Percentiles rank a stretch among this genome's conserved stretches.
phyloP scores from a whole-genome alignment of 2,113 vertebrate genomes.

The Nothobranchius kuhntae region DNA sequence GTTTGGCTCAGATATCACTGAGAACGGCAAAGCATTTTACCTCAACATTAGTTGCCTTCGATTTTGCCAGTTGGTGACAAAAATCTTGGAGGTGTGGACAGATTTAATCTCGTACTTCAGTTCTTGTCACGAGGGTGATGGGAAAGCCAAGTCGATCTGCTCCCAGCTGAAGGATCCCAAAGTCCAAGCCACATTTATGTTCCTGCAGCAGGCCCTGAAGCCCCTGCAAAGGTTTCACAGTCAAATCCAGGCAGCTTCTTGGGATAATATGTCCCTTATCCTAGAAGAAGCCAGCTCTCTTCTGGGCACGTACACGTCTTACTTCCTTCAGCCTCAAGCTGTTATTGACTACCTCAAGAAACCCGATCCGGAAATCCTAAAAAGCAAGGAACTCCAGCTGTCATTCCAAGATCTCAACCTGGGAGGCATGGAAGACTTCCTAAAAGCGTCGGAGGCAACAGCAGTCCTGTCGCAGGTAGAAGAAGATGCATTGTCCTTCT shows the following conservation, averaged over 20 bases:
- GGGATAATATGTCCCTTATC: constrained; percentile 58
- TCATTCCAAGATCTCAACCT: constrained; percentile 45
- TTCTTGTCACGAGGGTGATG: constrained; percentile 40
- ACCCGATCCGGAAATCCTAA: constrained; percentile 55
- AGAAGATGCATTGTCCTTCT: constrained; percentile 65
- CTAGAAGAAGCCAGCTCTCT: constrained; percentile 68
- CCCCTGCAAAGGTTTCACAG: constrained; percentile 69
- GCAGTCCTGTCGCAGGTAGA: constrained; percentile 38
- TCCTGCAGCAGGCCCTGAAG: constrained; percentile 69
- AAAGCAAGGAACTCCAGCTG: constrained; percentile 55
- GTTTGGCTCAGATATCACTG: constrained; percentile 52
- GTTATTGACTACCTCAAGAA: constrained; percentile 65
- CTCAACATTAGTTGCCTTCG: constrained; percentile 59
- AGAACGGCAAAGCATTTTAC: constrained; percentile 22
- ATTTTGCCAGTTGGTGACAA: constrained; percentile 56
- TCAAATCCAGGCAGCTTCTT: constrained; percentile 36
- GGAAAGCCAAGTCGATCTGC: constrained; percentile 62
- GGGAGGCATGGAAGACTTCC: constrained; percentile 62
- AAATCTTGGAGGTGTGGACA: constrained; percentile 68
- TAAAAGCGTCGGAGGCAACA: constrained; percentile 37
- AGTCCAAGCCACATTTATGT: constrained; percentile 71
- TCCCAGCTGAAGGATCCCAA: constrained; percentile 67
- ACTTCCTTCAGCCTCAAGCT: constrained; percentile 72
- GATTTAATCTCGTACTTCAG: constrained; percentile 68
- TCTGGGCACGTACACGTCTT: constrained; percentile 64